Base-by-base conservation (phyloP, 2,888 invertebrate species). In the Agrilus biguttatus region DNA sequence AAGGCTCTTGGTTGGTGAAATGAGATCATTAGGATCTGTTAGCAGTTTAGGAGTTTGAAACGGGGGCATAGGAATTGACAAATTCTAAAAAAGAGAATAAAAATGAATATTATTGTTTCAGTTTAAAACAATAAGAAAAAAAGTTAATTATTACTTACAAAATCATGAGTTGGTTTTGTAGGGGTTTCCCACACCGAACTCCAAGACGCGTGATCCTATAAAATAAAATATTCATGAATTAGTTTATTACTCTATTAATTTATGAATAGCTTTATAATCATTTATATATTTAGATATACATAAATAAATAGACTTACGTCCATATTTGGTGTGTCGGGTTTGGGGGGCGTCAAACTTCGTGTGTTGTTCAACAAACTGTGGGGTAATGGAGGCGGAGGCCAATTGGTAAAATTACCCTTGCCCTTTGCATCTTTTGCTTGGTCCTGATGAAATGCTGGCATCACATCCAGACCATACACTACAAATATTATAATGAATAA, bases 321-420 rank as follows among this genome's bases (percentile, higher is more conserved):
- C 33, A 58, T 55, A 13, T 66, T 67, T 17, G 70, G 67, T n/a
- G 69, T 67, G 52, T 70, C 67, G 3, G 68, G 67, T 50, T 70
- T 71, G 2, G 68, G 67, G 12, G 69, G 67, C 1, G 63, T 55
- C 13, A 55, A 54, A 23, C 48, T 41, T 12, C 46, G 42, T 14
- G 37, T 35, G n/a, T 39, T 44, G 17, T 35, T 46, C 13, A 33
- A 35, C 17, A 47, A 33, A 14, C 45, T 41, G n/a, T 53, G 49
- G 33, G 48, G 50, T 10, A 50, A 42, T 5, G 56, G 55, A 2
- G 56, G 54, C 39, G 55, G 55, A 33, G 53, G 58, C 57, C 55
- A 56, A 35, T 44, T 34, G 13, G 36, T 45, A 6, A 37, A 36
- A 10, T 37, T 40, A 12, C 35, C 44, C 33, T 33, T 37, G 32